Percentiles rank a stretch among this genome's conserved stretches.
phyloP scores from a whole-genome alignment of 2,113 vertebrate genomes.

The Oceanites oceanicus region DNA sequence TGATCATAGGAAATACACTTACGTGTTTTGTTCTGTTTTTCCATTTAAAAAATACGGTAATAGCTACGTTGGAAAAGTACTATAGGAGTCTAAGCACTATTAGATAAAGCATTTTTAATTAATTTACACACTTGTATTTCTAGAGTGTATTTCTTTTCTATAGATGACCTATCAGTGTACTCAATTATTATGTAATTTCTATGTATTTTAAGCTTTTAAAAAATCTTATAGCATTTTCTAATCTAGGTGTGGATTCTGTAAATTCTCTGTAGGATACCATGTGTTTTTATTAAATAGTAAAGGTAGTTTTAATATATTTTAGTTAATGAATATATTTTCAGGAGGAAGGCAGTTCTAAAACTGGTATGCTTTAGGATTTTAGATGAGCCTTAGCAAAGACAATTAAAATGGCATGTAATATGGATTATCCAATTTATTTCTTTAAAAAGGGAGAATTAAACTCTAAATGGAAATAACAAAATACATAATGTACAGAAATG shows the following conservation, averaged over 20 bases:
- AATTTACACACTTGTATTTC: background rate
- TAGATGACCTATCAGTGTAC: background rate
- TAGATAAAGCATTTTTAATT: background rate
- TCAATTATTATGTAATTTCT: background rate
- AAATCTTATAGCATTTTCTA: background rate
- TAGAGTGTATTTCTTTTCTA: background rate
- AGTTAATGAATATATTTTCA: background rate
- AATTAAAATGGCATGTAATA: background rate
- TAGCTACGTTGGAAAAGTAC: background rate
- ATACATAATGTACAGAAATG: background rate
- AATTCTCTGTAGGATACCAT: background rate
- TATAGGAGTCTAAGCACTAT: background rate
- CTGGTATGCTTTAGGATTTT: background rate
- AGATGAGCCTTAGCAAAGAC: background rate
- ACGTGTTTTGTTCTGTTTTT: background rate
- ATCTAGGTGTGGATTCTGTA: background rate
- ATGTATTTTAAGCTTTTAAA: background rate
- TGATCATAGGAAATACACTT: background rate
- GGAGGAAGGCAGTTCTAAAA: background rate
- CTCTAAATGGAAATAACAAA: background rate
- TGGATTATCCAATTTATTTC: background rate
- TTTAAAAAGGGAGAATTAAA: background rate
- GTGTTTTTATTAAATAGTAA: background rate
- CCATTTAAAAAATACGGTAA: background rate
- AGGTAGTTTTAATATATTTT: background rate